Conservation (phyloP, 2,113 vertebrate genomes). For the Sclerurus mexicanus region DNA sequence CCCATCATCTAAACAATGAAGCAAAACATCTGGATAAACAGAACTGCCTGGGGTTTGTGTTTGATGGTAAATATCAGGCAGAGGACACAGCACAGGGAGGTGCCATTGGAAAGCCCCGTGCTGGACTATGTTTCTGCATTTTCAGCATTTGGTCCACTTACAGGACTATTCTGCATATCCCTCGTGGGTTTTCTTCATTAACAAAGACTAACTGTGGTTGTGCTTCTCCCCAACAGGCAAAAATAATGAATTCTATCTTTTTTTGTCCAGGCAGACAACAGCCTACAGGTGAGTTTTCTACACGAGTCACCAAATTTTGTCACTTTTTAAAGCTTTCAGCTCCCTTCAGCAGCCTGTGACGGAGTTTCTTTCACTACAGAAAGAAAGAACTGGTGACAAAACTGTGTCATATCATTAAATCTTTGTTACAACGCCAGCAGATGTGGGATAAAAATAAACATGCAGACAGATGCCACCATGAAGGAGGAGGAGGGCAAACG, state of each 20-base stretch:
- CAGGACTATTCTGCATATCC: not conserved
- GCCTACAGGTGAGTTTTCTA: not conserved
- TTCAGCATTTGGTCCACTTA: not conserved
- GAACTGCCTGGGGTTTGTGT: not conserved
- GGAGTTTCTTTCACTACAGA: not conserved
- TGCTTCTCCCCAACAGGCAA: not conserved
- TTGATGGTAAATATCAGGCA: not conserved
- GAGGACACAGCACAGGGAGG: not conserved
- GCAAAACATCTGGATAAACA: not conserved
- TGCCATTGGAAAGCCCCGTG: not conserved
- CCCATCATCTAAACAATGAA: constrained; percentile 35
- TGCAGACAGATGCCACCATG: not conserved
- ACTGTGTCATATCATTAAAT: constrained; percentile 45
- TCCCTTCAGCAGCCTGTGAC: not conserved
- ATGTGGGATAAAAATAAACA: constrained; percentile 61
- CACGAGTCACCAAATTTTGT: accelerated
- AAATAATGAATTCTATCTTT: not conserved
- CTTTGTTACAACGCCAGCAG: constrained; percentile 42
- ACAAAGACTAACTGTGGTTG: not conserved
- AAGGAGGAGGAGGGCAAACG: not conserved
- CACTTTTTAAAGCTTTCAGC: not conserved
- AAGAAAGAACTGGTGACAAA: constrained; percentile 36
- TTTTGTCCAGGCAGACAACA: not conserved
- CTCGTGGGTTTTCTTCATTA: not conserved
- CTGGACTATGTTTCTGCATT: not conserved